phyloP scores from a whole-genome alignment of 2,888 invertebrate species.

The Leucoma salicis region DNA sequence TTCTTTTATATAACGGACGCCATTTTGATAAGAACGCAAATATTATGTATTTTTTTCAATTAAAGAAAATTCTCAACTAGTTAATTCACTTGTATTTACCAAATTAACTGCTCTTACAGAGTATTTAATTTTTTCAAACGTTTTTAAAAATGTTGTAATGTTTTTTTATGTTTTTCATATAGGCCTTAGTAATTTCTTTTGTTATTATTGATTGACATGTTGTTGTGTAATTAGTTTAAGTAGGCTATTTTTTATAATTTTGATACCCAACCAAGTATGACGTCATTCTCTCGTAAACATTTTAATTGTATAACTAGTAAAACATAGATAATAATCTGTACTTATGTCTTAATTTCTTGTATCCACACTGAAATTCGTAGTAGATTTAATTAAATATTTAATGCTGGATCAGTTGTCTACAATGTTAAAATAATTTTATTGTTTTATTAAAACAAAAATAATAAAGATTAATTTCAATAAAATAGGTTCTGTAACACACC shows the following conservation, averaged over 20 bases:
- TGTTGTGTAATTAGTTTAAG: constrained; percentile 33
- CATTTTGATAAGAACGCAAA: neutral
- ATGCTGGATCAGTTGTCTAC: neutral
- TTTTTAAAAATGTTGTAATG: constrained; percentile 1
- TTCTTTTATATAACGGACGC: neutral
- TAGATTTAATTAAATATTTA: neutral
- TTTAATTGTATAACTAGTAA: neutral
- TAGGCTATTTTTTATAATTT: constrained; percentile 31
- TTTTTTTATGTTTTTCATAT: constrained; percentile 1
- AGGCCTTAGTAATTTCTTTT: constrained; percentile 12
- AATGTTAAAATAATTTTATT: neutral
- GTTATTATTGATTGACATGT: constrained; percentile 24
- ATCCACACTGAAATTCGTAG: neutral
- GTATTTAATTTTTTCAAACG: neutral
- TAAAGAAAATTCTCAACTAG: neutral
- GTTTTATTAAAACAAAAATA: too few species aligned
- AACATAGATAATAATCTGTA: neutral
- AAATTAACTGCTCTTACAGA: neutral
- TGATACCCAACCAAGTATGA: constrained; percentile 22
- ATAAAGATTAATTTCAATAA: too few species aligned
- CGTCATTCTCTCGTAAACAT: neutral
- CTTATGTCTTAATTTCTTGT: neutral
- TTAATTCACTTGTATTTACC: neutral
- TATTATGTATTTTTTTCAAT: neutral
- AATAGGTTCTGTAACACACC: too few species aligned